These are phyloP conservation scores for Azorinus chamasolen DNA, from an alignment of 2,888 invertebrate species.

Conservation along the genomic window DNA sequence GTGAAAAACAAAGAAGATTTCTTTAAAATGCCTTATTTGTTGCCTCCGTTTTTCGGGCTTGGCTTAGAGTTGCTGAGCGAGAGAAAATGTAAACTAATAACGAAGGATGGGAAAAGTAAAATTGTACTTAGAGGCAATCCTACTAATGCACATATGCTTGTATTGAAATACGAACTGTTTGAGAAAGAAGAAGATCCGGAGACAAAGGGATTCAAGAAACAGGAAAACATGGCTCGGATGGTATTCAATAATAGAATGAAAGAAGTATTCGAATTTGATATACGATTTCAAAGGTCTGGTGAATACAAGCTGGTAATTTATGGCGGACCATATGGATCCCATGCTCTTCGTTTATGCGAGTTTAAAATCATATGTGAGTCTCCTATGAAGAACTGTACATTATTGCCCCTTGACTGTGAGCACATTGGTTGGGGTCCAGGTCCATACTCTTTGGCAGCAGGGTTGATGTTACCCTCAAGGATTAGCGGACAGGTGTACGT, in stretches of 20 bases:
- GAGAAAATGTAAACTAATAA: conserved; percentile 28
- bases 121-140: conserved; percentile 48
- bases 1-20: conserved; percentile 39
- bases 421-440: conserved; percentile 65
- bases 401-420: conserved; percentile 52
- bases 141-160: conserved; percentile 55
- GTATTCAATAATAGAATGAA: conserved; percentile 59
- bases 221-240: conserved; percentile 38
- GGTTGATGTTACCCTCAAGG: conserved; percentile 62
- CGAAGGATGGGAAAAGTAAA: conserved; percentile 40
- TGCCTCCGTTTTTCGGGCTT: conserved; percentile 60
- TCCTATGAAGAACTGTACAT: conserved; percentile 20
- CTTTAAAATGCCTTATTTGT: conserved; percentile 51
- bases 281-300: conserved; percentile 56
- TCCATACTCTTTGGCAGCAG: conserved; percentile 45
- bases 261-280: conserved; percentile 50
- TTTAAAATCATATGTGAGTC: conserved; percentile 54
- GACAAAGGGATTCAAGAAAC: background rate
- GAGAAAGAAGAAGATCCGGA: conserved; percentile 35
- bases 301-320: conserved; percentile 60
- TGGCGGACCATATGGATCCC: conserved; percentile 54
- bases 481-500: conserved; percentile 53
- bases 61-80: conserved; percentile 42
- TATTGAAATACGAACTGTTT: conserved; percentile 59
- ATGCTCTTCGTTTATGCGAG: conserved; percentile 49